A percentile compares a stretch with the other conserved stretches of the same genome.
phyloP scores from a whole-genome alignment of 2,113 vertebrate genomes.

The Strix aluco region DNA sequence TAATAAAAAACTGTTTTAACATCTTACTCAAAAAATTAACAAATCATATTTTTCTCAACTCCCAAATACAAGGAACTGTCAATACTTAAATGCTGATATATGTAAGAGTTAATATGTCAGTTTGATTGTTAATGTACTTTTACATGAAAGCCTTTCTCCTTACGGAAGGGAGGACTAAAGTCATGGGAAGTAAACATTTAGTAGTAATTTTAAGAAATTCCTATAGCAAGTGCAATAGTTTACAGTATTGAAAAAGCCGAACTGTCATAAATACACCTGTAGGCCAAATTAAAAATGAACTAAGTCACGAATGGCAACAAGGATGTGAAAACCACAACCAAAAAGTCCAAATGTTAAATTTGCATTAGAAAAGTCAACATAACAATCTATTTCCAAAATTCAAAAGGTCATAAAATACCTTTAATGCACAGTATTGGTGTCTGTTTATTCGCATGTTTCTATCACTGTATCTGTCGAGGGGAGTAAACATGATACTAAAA shows the following conservation, averaged over 20 bases:
- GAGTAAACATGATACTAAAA: constrained; percentile 99
- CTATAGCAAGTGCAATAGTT: neutral
- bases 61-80: neutral
- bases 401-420: constrained; percentile 77
- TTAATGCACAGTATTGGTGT: constrained; percentile 97
- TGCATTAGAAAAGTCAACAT: neutral
- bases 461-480: constrained; percentile 97
- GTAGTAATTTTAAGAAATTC: neutral
- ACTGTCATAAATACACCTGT: neutral
- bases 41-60: neutral
- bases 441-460: constrained; percentile 98
- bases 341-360: neutral
- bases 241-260: neutral
- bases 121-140: neutral
- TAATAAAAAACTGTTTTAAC: neutral
- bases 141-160: neutral
- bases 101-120: neutral
- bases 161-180: neutral
- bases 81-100: neutral
- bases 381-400: neutral
- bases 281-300: neutral
- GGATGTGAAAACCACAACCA: neutral
- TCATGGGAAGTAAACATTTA: neutral
- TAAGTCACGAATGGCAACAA: neutral
- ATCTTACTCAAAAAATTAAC: neutral